A percentile compares a stretch with the other conserved stretches of the same genome.
Conservation (phyloP, 92 coral and sea anemone genomes). For the Diadumene lineata region DNA sequence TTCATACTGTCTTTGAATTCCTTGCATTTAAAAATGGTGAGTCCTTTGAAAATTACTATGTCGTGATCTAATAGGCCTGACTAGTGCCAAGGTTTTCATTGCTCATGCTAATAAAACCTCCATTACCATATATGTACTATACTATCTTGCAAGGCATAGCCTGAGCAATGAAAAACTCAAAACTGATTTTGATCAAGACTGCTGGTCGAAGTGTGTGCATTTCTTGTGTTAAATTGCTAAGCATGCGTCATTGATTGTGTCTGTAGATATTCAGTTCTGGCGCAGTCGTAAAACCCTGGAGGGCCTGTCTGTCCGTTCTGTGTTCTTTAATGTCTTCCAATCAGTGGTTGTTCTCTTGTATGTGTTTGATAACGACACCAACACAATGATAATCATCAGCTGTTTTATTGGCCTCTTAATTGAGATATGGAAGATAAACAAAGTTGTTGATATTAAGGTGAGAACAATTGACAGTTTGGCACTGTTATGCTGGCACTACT, state of each 20-base stretch:
- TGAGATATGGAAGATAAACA: slow-evolving; percentile 97
- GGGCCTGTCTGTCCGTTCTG: slow-evolving; percentile 97
- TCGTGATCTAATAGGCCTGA: no score
- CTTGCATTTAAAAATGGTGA: slow-evolving; percentile 98
- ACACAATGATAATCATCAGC: slow-evolving; percentile 87
- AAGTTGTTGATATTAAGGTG: slow-evolving; percentile 88
- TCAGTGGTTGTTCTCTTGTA: slow-evolving; percentile 87
- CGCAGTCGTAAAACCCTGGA: slow-evolving; percentile 95
- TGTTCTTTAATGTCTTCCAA: slow-evolving; percentile 98
- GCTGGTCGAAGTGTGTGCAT: no score
- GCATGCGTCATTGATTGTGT: not conserved
- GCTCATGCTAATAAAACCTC: no score
- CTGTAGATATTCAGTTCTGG: slow-evolving; percentile 97
- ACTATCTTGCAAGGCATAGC: no score
- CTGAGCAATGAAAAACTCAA: no score
- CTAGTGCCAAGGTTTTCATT: no score
- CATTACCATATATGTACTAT: no score
- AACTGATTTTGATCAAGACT: no score
- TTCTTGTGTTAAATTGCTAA: no score
- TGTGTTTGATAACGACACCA: slow-evolving; percentile 92
- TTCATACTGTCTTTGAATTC: slow-evolving; percentile 98
- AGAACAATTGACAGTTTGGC: not conserved
- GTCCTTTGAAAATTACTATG: no score
- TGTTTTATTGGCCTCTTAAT: slow-evolving; percentile 88
- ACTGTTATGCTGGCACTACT: not conserved